Evolutionary conservation across 1,140 invertebrate genomes (phyloP).

Genomic region (Caenorhabditis inopinata): DNA sequence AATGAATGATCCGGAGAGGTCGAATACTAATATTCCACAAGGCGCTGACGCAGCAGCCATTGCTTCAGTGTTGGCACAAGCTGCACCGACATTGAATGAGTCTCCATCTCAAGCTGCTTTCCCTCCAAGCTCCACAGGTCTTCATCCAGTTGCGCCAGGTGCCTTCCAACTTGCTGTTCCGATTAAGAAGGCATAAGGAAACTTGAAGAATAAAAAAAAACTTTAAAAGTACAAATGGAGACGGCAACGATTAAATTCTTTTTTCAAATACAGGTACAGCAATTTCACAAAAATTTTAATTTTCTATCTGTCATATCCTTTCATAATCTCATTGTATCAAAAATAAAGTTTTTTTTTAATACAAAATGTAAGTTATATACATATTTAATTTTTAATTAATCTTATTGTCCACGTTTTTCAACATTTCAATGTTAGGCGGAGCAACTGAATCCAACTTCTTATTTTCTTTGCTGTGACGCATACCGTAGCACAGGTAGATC

Average conservation of each 20-base stretch:
- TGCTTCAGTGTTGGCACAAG: not conserved
- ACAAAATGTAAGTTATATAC: constrained; percentile 1
- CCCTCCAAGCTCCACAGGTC: not conserved
- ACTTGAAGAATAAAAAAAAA: no score
- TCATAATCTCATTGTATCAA: not conserved
- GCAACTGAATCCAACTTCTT: constrained; percentile 58
- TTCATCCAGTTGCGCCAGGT: not conserved
- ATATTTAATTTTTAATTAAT: no score
- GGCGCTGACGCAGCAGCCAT: not conserved
- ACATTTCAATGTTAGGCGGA: not conserved
- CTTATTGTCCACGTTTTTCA: not conserved
- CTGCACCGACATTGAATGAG: not conserved
- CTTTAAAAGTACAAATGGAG: no score
- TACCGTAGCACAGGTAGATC: constrained; percentile 80
- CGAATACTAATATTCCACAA: not conserved
- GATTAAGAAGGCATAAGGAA: not conserved
- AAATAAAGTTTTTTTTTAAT: not conserved
- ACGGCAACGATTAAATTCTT: not conserved
- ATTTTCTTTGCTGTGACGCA: constrained; percentile 77
- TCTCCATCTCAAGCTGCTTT: not conserved
- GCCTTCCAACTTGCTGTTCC: not conserved
- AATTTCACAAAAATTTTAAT: no score
- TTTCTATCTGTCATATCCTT: no score
- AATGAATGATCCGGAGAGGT: not conserved
- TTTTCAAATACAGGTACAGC: not conserved